These are phyloP conservation scores for Heliconius hermathena DNA, from an alignment of 1,140 invertebrate species.

Conservation along the genomic window DNA sequence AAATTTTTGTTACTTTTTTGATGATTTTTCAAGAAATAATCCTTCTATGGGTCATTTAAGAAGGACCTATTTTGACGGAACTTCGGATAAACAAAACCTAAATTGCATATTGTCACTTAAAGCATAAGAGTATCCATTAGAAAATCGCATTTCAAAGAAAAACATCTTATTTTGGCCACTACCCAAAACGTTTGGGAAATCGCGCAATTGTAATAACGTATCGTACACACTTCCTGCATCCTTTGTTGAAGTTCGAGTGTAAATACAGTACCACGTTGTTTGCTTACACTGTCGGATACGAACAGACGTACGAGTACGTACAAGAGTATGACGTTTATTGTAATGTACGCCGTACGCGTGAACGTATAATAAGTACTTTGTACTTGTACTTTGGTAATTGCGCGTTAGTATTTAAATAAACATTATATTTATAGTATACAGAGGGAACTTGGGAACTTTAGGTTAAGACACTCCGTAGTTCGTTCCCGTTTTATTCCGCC, in stretches of 20 bases:
- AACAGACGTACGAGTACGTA: slow-evolving; percentile 2
- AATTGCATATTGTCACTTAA: background rate
- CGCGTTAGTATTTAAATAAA: background rate
- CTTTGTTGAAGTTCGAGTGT: slow-evolving; percentile 17
- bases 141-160: slow-evolving; percentile 45
- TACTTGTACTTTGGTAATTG: background rate
- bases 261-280: slow-evolving; percentile 6
- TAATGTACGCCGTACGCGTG: slow-evolving; percentile 4
- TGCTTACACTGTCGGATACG: background rate
- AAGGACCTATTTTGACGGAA: background rate
- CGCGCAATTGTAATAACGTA: slow-evolving; percentile 18
- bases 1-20: too few species aligned
- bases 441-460: too few species aligned
- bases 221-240: slow-evolving; percentile 24
- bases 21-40: too few species aligned
- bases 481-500: too few species aligned
- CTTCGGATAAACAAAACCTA: background rate
- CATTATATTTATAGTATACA: too few species aligned
- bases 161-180: slow-evolving; percentile 31
- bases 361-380: slow-evolving; percentile 2
- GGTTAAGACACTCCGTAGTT: too few species aligned
- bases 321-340: background rate
- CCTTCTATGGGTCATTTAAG: background rate
- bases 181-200: slow-evolving; percentile 31
- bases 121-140: slow-evolving; percentile 11